These are phyloP conservation scores for Eristalis arbustorum DNA, from an alignment of 2,888 invertebrate species.

Conservation along the genomic window DNA sequence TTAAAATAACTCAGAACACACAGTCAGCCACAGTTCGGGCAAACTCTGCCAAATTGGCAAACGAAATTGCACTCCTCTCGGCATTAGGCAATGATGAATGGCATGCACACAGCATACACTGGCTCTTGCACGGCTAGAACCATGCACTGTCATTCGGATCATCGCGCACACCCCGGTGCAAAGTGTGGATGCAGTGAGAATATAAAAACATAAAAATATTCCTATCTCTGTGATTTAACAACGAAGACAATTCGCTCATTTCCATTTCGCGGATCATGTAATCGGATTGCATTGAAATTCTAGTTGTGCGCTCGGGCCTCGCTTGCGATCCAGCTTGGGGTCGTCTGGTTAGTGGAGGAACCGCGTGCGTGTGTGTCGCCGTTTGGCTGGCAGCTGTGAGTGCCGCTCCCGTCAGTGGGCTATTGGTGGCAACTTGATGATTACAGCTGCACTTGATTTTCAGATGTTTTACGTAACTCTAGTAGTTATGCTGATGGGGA, in stretches of 20 bases:
- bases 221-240: slow-evolving; percentile 1
- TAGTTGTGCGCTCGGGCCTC: background rate
- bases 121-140: slow-evolving; percentile 2
- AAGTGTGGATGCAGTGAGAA: slow-evolving; percentile 38
- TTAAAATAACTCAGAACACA: slow-evolving; percentile 23
- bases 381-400: slow-evolving; percentile 10
- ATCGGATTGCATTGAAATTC: slow-evolving; percentile 53
- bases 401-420: slow-evolving; percentile 54
- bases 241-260: slow-evolving; percentile 31
- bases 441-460: slow-evolving; percentile 55
- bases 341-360: slow-evolving; percentile 18
- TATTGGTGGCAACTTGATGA: slow-evolving; percentile 37
- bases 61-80: slow-evolving; percentile 42
- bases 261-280: slow-evolving; percentile 50
- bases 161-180: slow-evolving; percentile 5
- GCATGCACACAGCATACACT: background rate
- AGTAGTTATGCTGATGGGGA: slow-evolving; percentile 43
- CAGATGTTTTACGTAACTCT: slow-evolving; percentile 41
- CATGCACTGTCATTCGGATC: slow-evolving; percentile 32
- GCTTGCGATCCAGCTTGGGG: slow-evolving; percentile 38
- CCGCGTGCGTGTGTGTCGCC: background rate
- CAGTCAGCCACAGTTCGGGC: background rate
- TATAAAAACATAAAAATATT: slow-evolving; percentile 34
- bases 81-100: slow-evolving; percentile 28
- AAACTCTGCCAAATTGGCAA: slow-evolving; percentile 65